Percentiles rank a stretch among this genome's conserved stretches.
These are phyloP conservation scores for Papilio dardanus DNA, from an alignment of 1,140 invertebrate genomes.

Conservation along the genomic window DNA sequence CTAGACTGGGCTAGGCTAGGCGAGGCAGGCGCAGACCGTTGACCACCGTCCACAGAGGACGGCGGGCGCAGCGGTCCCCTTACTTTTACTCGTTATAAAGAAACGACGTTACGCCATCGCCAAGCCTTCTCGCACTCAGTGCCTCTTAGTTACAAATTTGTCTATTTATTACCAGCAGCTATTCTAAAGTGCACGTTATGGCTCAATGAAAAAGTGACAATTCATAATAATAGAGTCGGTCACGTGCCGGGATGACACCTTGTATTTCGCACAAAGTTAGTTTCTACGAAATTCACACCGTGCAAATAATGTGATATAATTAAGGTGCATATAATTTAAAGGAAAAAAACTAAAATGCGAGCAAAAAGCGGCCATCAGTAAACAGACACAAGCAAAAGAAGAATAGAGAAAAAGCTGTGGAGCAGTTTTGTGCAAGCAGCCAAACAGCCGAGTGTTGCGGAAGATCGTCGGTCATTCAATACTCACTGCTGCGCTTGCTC, in stretches of 20 bases:
- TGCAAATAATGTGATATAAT: neutral
- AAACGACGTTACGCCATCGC: too few relatives aligned
- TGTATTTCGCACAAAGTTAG: neutral
- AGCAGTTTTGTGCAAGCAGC: slow-evolving; percentile 46
- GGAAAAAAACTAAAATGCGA: neutral
- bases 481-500: slow-evolving; percentile 96
- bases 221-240: too few relatives aligned
- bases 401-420: slow-evolving; percentile 43
- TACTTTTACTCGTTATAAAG: too few relatives aligned
- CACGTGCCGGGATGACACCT: neutral
- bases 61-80: too few relatives aligned
- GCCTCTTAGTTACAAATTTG: too few relatives aligned
- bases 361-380: neutral
- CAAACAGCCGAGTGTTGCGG: slow-evolving; percentile 18
- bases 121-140: too few relatives aligned
- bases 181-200: too few relatives aligned
- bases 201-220: too few relatives aligned
- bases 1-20: too few relatives aligned
- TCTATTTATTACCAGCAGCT: too few relatives aligned
- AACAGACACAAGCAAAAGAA: slow-evolving; percentile 17
- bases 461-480: slow-evolving; percentile 48
- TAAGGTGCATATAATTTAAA: neutral
- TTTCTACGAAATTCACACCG: neutral
- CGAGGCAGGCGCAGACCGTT: too few relatives aligned
- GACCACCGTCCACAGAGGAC: too few relatives aligned